Evolutionary conservation across 2,888 invertebrate species (phyloP).

Genomic region (Dryobotodes eremita): DNA sequence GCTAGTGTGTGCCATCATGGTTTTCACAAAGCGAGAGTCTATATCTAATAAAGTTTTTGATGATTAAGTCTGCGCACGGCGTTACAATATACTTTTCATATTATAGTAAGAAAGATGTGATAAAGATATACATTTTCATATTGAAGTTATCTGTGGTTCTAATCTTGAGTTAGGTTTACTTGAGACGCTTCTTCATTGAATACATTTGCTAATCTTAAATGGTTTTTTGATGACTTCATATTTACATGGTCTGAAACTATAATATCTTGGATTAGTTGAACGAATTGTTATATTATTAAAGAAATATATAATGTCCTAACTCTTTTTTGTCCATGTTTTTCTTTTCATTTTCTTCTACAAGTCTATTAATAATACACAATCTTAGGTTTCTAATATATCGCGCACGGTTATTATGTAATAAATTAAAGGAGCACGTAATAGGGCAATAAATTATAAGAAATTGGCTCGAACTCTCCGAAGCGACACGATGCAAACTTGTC

Average conservation of each 20-base stretch:
- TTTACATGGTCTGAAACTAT: background rate
- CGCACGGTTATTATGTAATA: constrained; percentile 71
- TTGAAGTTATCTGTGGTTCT: constrained; percentile 32
- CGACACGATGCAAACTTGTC: constrained; percentile 57
- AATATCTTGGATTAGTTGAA: background rate
- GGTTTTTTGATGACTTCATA: constrained; percentile 25
- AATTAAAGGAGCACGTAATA: constrained; percentile 68
- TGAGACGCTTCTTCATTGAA: constrained; percentile 9
- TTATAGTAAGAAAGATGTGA: background rate
- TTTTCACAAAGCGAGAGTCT: too few relatives aligned
- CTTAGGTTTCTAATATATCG: constrained; percentile 63
- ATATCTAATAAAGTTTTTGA: too few relatives aligned
- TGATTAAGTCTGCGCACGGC: background rate
- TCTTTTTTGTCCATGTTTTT: background rate
- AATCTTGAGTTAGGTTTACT: constrained; percentile 43
- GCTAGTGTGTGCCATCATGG: background rate
- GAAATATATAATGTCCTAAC: too few relatives aligned
- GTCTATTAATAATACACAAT: constrained; percentile 24
- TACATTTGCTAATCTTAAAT: constrained; percentile 43
- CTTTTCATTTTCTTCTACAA: background rate
- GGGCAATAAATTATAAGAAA: constrained; percentile 72
- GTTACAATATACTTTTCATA: background rate
- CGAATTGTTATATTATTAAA: background rate
- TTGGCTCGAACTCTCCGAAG: constrained; percentile 65
- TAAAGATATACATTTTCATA: constrained; percentile 22